phyloP scores from a whole-genome alignment of 2,113 vertebrate genomes.

The Colaptes auratus region DNA sequence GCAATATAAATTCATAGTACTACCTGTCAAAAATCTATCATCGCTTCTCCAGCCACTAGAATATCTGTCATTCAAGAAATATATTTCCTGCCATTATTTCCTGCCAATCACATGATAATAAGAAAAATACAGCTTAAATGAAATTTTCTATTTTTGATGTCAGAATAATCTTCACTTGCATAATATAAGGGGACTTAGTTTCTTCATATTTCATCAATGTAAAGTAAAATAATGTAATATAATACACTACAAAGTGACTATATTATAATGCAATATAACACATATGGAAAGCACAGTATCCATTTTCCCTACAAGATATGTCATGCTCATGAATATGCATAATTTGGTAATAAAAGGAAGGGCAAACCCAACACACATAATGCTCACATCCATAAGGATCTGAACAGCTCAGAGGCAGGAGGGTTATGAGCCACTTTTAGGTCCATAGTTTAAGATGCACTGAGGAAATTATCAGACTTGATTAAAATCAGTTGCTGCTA shows the following conservation, averaged over 20 bases:
- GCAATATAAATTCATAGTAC: constrained; percentile 41
- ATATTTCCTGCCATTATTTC: constrained; percentile 32
- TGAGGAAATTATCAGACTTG: neutral
- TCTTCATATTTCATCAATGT: neutral
- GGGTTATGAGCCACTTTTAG: neutral
- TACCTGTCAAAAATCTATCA: constrained; percentile 49
- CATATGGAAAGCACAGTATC: neutral
- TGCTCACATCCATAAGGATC: neutral
- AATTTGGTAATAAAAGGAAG: neutral
- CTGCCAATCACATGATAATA: constrained; percentile 36
- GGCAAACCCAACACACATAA: neutral
- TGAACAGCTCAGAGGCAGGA: neutral
- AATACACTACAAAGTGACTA: neutral
- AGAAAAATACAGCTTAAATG: constrained; percentile 20
- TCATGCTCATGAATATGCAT: neutral
- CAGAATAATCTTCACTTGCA: constrained; percentile 22
- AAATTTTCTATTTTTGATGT: neutral
- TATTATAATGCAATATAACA: neutral
- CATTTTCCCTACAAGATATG: neutral
- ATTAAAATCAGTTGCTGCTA: neutral
- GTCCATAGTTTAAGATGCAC: neutral
- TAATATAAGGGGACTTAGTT: neutral
- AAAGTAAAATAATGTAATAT: neutral
- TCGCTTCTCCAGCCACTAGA: neutral
- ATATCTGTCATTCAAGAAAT: constrained; percentile 24